Evolutionary conservation across 2,113 vertebrate genomes (phyloP).

Genomic region (Halichoeres trimaculatus): DNA sequence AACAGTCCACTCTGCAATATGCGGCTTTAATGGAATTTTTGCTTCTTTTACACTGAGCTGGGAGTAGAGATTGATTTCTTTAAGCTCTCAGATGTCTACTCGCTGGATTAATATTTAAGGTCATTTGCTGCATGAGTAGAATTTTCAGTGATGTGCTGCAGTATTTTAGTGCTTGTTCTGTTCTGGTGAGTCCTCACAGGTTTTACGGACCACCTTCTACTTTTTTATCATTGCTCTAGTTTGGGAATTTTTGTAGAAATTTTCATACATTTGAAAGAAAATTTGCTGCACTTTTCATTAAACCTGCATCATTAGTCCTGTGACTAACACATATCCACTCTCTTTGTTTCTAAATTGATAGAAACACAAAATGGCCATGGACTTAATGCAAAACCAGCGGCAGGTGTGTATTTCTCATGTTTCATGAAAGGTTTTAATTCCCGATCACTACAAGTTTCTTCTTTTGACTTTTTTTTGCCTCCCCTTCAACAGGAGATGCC

Average conservation of each 20-base stretch:
- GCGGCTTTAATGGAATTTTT: conserved; percentile 50
- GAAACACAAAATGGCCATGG: conserved; percentile 85
- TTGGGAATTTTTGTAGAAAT: conserved; percentile 24
- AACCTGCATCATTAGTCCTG: background rate
- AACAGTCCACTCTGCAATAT: conserved; percentile 13
- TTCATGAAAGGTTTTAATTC: background rate
- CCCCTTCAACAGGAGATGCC: conserved; percentile 78
- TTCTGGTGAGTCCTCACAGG: conserved; percentile 22
- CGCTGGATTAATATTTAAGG: conserved; percentile 66
- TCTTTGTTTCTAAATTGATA: conserved; percentile 54
- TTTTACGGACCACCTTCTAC: conserved; percentile 9
- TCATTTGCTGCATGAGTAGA: conserved; percentile 52
- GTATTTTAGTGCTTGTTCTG: conserved; percentile 30
- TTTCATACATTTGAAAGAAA: too few relatives aligned
- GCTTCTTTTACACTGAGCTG: conserved; percentile 41
- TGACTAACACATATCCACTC: conserved; percentile 9
- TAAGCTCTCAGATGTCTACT: conserved; percentile 48
- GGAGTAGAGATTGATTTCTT: conserved; percentile 57
- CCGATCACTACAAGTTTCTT: background rate
- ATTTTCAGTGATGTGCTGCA: conserved; percentile 43
- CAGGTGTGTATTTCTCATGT: conserved; percentile 73
- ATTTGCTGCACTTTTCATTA: too few relatives aligned
- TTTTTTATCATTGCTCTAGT: conserved; percentile 6
- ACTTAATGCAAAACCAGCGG: conserved; percentile 81
- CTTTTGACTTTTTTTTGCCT: background rate